Conservation (phyloP, 2,888 invertebrate species). For the Apotomis turbidana region DNA sequence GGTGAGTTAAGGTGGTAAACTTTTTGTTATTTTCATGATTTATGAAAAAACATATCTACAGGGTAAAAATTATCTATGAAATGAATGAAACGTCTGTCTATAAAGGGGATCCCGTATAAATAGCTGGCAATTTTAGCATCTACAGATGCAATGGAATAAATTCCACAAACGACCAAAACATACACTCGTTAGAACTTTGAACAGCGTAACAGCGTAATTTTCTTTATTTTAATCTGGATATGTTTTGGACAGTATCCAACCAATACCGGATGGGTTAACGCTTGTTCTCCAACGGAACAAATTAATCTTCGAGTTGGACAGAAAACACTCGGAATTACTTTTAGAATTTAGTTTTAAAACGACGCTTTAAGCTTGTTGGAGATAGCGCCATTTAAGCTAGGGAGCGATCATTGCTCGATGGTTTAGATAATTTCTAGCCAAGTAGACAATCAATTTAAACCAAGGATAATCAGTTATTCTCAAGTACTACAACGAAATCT, state of each 20-base stretch:
- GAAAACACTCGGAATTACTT: constrained; percentile 48
- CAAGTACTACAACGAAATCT: too few species aligned
- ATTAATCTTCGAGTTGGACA: constrained; percentile 54
- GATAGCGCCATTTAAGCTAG: constrained; percentile 15
- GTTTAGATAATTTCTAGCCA: background rate
- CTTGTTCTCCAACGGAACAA: constrained; percentile 57
- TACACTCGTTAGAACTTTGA: constrained; percentile 15
- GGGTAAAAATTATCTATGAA: too few species aligned
- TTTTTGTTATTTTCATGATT: too few species aligned
- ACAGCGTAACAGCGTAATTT: background rate
- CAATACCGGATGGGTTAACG: constrained; percentile 58
- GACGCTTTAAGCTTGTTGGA: constrained; percentile 16
- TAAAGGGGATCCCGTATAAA: background rate
- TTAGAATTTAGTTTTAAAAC: constrained; percentile 36
- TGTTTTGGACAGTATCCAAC: constrained; percentile 59
- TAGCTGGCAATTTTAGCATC: background rate
- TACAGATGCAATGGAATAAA: background rate
- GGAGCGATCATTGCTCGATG: constrained; percentile 2
- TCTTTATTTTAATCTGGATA: constrained; percentile 36
- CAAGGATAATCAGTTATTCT: background rate
- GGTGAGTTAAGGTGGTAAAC: too few species aligned
- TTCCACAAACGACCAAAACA: background rate
- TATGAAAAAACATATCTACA: too few species aligned
- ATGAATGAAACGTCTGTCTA: too few species aligned
- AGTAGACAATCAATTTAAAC: background rate